Evolutionary conservation across 2,113 vertebrate species (phyloP), one percentile per base, ranked within the genome.

Genomic region (Daboia siamensis): DNA sequence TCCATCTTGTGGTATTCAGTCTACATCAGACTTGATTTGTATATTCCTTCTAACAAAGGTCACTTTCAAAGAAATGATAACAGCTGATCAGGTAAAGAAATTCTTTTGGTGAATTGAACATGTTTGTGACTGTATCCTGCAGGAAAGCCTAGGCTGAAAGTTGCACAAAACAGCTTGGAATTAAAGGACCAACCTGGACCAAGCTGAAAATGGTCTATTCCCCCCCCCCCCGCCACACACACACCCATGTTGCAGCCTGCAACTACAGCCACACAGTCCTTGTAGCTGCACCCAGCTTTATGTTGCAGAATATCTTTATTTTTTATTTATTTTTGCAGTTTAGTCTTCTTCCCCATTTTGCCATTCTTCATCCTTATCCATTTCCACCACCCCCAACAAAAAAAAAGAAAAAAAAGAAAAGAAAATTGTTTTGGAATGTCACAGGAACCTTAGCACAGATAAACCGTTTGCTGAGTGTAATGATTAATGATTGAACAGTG

Each of bases 401-500:
- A 46, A 46, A 46, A 4, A 46, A 51, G 3, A 46, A 46, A 46
- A 46, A 4, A 46, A 51, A 51, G 48, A 51, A 5, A 1, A n/a
- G 26, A 93, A 95, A 92, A 97, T 97, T 97, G 96, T 97, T 97
- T 97, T 96, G 97, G 95, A 97, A 96, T 96, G 94, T 92, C 94
- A 95, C 95, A 91, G 57, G 91, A 96, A 96, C 96, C 96, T 98
- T 97, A 98, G 96, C 97, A 95, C 91, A 96, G 96, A 98, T 97
- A 98, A 98, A 98, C 97, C 97, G 96, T 93, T 95, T 95, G 90
- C 94, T 3, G 92, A 94, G 94, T 92, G 93, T 95, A 96, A 96
- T 97, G 98, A 98, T 97, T 97, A 97, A 98, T 97, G 97, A 96
- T 96, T 97, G 96, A 97, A 98, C 95, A 97, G 96, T 97, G 97